These are phyloP conservation scores for Sebastes umbrosus DNA, from an alignment of 2,797 vertebrate genomes.

Conservation along the genomic window DNA sequence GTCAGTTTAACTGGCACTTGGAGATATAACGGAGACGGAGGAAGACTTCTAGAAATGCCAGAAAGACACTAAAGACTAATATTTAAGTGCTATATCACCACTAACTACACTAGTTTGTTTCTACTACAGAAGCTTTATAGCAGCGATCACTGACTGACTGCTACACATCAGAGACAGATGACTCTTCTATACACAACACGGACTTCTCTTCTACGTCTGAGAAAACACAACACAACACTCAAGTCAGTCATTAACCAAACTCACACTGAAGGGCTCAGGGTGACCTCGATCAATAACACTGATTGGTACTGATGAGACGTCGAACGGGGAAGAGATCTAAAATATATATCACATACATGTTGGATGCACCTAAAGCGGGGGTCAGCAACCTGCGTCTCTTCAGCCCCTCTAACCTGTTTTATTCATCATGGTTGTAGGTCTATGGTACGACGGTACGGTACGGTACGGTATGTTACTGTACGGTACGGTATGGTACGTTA, in stretches of 20 bases:
- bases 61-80: conserved; percentile 28
- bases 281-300: conserved; percentile 48
- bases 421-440: no score
- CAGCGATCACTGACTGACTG: conserved; percentile 19
- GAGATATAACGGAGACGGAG: conserved; percentile 30
- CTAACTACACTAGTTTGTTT: conserved; percentile 40
- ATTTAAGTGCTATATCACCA: conserved; percentile 28
- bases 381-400: no score
- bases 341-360: background rate
- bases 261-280: conserved; percentile 35
- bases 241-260: conserved; percentile 37
- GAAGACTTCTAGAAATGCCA: conserved; percentile 45
- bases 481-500: no score
- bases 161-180: conserved; percentile 4
- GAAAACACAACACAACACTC: conserved; percentile 49
- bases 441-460: no score
- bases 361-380: background rate
- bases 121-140: conserved; percentile 13
- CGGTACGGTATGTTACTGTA: no score
- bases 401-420: no score
- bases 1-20: conserved; percentile 58
- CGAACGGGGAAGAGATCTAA: background rate
- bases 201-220: conserved; percentile 22
- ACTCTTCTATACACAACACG: conserved; percentile 29
- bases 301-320: conserved; percentile 43